Base-by-base conservation (phyloP, 2,113 vertebrate species). In the Myxocyprinus asiaticus region DNA sequence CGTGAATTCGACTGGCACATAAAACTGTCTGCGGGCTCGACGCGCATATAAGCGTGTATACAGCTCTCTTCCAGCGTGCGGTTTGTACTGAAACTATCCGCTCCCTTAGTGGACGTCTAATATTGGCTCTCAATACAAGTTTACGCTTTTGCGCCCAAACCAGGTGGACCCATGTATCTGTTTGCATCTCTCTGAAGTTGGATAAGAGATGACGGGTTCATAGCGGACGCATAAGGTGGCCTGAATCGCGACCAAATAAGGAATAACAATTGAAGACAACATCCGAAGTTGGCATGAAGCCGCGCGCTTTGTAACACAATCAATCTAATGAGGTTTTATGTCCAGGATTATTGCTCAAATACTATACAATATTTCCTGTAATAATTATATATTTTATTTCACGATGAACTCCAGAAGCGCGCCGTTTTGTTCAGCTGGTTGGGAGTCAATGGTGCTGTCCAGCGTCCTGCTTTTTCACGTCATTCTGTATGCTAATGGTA, bases 401-500 rank as follows among this genome's bases (percentile, higher is more conserved):
- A 84, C 22, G 22, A 33, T 81, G 83, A 42, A 47, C 22, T 65
- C 4, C 59, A 76, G 9, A 45, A 15, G 51, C 50, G 22, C 45
- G 47, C 22, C 12, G 64, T 67, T 71, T 4, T 58, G 55, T 58
- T 67, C 55, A 0, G 45, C 33, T 6, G 56, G 65, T 45, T 79
- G 77, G 77, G 44, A 75, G 42, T 67, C 82, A 4, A 12, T 68
- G 55, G 42, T 83, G 73, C 61, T 81, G 61, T 76, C 70, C 81
- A 79, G 78, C 50, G 33, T 83, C 59, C 79, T 83, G 43, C 79
- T 83, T 6, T 8, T 81, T 9, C 56, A 72, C 44, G 14, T 73
- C 65, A 12, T 50, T 59, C 50, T 67, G 4, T 17, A 7, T 45
- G 68, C 65, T 8, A 62, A 22, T 7, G 79, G 84, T 85, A 68